Conservation (phyloP, 1,140 invertebrate species). For the Rhagoletis zephyria region DNA sequence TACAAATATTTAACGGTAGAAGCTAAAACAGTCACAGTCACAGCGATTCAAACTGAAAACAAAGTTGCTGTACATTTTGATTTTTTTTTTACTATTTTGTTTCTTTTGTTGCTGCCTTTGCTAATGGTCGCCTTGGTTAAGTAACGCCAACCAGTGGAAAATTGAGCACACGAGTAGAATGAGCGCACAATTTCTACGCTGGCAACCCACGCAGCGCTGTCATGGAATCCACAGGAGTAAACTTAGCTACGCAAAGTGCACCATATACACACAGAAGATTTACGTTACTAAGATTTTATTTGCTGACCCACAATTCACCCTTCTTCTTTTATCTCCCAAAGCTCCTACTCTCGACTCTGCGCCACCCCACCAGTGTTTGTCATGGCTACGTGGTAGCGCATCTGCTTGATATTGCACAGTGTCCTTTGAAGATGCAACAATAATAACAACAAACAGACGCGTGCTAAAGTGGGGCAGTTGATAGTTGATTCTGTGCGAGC, state of each 20-base stretch:
- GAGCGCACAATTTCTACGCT: conserved; percentile 1
- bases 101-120: conserved; percentile 8
- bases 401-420: conserved; percentile 8
- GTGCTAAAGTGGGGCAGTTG: not conserved
- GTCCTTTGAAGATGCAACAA: conserved; percentile 1
- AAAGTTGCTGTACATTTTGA: not conserved
- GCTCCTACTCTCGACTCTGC: not conserved
- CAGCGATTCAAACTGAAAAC: not conserved
- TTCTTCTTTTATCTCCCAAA: not conserved
- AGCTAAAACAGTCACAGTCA: not conserved
- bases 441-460: not conserved
- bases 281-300: not conserved
- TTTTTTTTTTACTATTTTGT: not conserved
- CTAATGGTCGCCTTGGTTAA: not conserved
- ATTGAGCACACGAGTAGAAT: conserved; percentile 18
- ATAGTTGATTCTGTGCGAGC: not conserved
- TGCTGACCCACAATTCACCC: conserved; percentile 9
- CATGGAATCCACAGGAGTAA: conserved; percentile 17
- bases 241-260: not conserved
- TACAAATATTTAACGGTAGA: not conserved
- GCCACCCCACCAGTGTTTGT: not conserved
- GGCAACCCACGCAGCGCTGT: not conserved
- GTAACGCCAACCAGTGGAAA: conserved; percentile 26
- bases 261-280: not conserved
- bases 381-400: not conserved